Evolutionary conservation across 1,140 invertebrate species (phyloP).

Genomic region (Drosophila azteca): DNA sequence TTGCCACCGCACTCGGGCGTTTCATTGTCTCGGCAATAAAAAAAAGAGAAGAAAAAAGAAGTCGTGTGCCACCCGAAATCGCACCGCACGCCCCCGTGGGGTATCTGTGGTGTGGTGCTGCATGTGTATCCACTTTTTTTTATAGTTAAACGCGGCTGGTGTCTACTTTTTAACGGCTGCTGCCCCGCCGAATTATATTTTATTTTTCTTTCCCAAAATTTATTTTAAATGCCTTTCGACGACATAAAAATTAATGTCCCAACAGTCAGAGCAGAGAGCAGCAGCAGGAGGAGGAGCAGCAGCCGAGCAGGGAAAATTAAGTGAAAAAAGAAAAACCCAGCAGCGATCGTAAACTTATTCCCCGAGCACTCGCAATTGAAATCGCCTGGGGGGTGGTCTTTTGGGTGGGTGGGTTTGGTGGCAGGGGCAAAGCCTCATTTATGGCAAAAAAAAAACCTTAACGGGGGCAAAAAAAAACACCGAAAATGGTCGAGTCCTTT

Average conservation of each 20-base stretch:
- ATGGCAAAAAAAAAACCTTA: constrained; percentile 34
- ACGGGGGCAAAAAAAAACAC: too few relatives aligned
- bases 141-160: constrained; percentile 50
- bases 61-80: constrained; percentile 1
- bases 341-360: constrained; percentile 48
- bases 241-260: constrained; percentile 45
- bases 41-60: constrained; percentile 7
- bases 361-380: constrained; percentile 43
- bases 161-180: constrained; percentile 48
- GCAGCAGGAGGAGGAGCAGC: background rate
- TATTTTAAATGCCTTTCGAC: constrained; percentile 49
- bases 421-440: constrained; percentile 26
- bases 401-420: too few relatives aligned
- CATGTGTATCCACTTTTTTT: constrained; percentile 10
- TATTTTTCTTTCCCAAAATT: constrained; percentile 28
- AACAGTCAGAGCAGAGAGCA: constrained; percentile 8
- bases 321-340: constrained; percentile 37
- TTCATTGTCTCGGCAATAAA: constrained; percentile 44
- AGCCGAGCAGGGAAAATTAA: constrained; percentile 24
- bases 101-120: constrained; percentile 8
- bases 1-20: constrained; percentile 35
- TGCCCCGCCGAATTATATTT: constrained; percentile 40
- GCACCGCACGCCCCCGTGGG: too few relatives aligned
- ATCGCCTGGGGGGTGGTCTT: constrained; percentile 15
- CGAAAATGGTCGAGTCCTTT: constrained; percentile 24